phyloP scores from a whole-genome alignment of 2,888 invertebrate species.

The Siphonodentalium dalli region DNA sequence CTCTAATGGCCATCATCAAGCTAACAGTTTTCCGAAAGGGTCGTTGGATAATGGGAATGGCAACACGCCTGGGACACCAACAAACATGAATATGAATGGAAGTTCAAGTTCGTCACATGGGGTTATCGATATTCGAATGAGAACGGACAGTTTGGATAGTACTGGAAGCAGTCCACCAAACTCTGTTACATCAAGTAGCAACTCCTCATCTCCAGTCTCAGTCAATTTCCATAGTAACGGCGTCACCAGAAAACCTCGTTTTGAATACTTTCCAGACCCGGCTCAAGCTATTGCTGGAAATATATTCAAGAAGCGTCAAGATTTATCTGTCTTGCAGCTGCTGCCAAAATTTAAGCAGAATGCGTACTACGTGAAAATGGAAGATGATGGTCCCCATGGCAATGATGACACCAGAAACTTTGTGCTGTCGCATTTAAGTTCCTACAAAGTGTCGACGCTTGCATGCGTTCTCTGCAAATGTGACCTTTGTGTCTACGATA shows the following conservation, averaged over 20 bases:
- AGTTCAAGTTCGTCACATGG: neutral
- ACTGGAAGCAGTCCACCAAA: constrained; percentile 64
- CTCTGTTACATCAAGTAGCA: constrained; percentile 45
- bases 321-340: constrained; percentile 79
- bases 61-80: constrained; percentile 17
- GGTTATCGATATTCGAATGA: constrained; percentile 31
- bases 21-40: no score
- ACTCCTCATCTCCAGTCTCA: constrained; percentile 43
- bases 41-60: constrained; percentile 23
- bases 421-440: constrained; percentile 91
- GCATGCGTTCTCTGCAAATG: constrained; percentile 81
- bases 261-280: constrained; percentile 30
- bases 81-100: neutral
- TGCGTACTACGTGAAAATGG: constrained; percentile 99
- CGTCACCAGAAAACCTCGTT: constrained; percentile 25
- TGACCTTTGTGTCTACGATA: constrained; percentile 90
- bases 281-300: constrained; percentile 50
- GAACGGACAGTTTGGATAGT: constrained; percentile 64
- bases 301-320: constrained; percentile 90
- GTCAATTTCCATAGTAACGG: constrained; percentile 29
- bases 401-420: constrained; percentile 97
- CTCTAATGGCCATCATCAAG: no score
- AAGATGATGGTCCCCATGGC: constrained; percentile 97
- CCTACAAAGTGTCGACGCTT: constrained; percentile 87
- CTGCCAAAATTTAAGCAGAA: constrained; percentile 95